Evolutionary conservation across 2,113 vertebrate species (phyloP), one percentile per base, ranked within the genome.

Genomic region (Python bivittatus): DNA sequence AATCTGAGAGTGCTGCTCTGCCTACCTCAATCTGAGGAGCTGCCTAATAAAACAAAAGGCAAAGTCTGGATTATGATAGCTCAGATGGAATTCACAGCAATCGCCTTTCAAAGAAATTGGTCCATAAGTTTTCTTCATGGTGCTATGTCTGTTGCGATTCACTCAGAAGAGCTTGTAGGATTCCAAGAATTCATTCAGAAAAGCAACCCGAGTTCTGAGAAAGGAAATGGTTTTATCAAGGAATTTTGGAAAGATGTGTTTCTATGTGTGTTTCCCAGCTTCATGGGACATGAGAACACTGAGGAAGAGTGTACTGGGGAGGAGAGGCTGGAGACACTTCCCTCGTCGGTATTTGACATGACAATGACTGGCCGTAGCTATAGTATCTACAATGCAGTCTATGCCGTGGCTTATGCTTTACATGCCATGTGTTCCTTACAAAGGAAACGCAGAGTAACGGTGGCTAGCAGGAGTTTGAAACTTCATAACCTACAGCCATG

Each of bases 41-140:
- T 90, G 8, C n/a, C 29, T 5, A 15, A 42, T 2, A 9, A 38
- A 53, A 38, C 3, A 0, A 90, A 83, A 2, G 0, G 4, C 38
- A 90, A 84, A 57, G 33, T 90, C 22, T 90, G 89, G 68, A 56
- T 90, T 56, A 79, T 83, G 54, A 84, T 12, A 90, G 72, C 72
- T 25, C 33, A 84, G 23, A 84, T 84, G 54, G 89, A 90, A 20
- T 90, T 90, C 25, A 57, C 72, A 20, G 29, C 72, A 44, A 23
- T 42, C 29, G 3, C 53, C 6, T 58, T 84, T 17, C 89, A 90
- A 44, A 58, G 72, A 15, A 9, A 13, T 4, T 42, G 53, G 53
- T 11, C 38, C 3, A 27, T 90, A 17, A 4, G 27, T 13, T 57
- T 84, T 13, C 33, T 90, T 12, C 72, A 90, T 48, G 89, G 89